Percentiles rank a stretch among this genome's conserved stretches.
Evolutionary conservation across 1,140 invertebrate species (phyloP).

Genomic region (Coenobita brevimanus): DNA sequence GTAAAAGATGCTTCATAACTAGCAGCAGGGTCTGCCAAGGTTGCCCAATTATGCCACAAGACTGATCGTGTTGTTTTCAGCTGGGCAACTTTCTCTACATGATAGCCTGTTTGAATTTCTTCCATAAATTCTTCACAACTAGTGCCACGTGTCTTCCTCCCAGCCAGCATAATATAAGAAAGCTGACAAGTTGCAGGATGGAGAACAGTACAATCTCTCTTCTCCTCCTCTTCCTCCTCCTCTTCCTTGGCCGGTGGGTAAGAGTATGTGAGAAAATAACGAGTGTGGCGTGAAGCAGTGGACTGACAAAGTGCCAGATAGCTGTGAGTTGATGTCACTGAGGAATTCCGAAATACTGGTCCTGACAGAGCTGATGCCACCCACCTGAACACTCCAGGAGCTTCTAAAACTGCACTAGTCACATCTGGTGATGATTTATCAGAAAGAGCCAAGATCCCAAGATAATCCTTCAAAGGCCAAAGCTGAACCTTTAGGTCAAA

Average conservation of each 20-base stretch:
- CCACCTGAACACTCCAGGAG: constrained; percentile 41
- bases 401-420: neutral
- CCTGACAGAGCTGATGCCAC: constrained; percentile 24
- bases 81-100: constrained; percentile 72
- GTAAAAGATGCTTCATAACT: constrained; percentile 59
- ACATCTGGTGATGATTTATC: neutral
- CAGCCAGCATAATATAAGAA: constrained; percentile 50
- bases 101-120: constrained; percentile 72
- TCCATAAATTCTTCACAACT: constrained; percentile 36
- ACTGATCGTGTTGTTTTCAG: constrained; percentile 74
- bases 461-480: constrained; percentile 48
- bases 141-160: neutral
- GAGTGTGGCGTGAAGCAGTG: constrained; percentile 27
- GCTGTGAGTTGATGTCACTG: constrained; percentile 29
- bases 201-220: too few relatives aligned
- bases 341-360: neutral
- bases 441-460: constrained; percentile 19
- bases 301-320: constrained; percentile 29
- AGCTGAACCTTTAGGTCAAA: constrained; percentile 30
- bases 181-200: constrained; percentile 54
- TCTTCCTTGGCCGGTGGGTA: constrained; percentile 1
- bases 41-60: constrained; percentile 76
- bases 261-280: constrained; percentile 26
- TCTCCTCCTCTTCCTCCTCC: constrained; percentile 1
- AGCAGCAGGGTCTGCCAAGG: constrained; percentile 54